Conservation (phyloP, 2,113 vertebrate genomes). For the Perccottus glenii region DNA sequence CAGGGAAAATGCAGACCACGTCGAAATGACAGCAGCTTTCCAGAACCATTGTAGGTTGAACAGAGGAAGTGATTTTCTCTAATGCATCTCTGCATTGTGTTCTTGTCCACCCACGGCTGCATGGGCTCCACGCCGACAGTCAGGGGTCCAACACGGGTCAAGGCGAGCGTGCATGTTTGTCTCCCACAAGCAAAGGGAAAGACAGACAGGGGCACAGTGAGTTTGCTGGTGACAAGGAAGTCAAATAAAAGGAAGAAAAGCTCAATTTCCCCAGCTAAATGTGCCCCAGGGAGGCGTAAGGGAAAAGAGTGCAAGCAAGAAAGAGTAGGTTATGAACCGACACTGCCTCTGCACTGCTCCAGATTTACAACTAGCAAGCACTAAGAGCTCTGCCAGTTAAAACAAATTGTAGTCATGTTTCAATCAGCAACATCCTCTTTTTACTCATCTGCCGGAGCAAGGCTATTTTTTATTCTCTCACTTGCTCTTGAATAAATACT, state of each 20-base stretch:
- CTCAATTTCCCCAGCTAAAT: slow-evolving; percentile 73
- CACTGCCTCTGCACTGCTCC: slow-evolving; percentile 59
- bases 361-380: slow-evolving; percentile 75
- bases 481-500: slow-evolving; percentile 76
- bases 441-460: slow-evolving; percentile 58
- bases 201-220: slow-evolving; percentile 20
- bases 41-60: slow-evolving; percentile 57
- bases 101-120: slow-evolving; percentile 66
- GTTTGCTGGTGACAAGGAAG: slow-evolving; percentile 64
- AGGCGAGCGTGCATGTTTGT: slow-evolving; percentile 33
- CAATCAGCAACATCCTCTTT: slow-evolving; percentile 68
- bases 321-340: slow-evolving; percentile 73
- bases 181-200: slow-evolving; percentile 25
- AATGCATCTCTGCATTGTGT: slow-evolving; percentile 75
- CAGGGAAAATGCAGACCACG: slow-evolving; percentile 43
- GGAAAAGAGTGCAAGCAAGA: slow-evolving; percentile 56
- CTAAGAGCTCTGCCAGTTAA: slow-evolving; percentile 77
- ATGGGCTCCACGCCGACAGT: slow-evolving; percentile 39
- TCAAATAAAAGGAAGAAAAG: slow-evolving; percentile 77
- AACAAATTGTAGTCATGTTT: slow-evolving; percentile 79
- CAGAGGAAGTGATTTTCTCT: slow-evolving; percentile 72
- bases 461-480: slow-evolving; percentile 66
- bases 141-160: slow-evolving; percentile 62
- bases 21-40: slow-evolving; percentile 66
- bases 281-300: slow-evolving; percentile 72